Percentiles rank a stretch among this genome's conserved stretches.
These are phyloP conservation scores for Dendrocincla tyrannina DNA, from an alignment of 2,797 vertebrate genomes.

Conservation along the genomic window DNA sequence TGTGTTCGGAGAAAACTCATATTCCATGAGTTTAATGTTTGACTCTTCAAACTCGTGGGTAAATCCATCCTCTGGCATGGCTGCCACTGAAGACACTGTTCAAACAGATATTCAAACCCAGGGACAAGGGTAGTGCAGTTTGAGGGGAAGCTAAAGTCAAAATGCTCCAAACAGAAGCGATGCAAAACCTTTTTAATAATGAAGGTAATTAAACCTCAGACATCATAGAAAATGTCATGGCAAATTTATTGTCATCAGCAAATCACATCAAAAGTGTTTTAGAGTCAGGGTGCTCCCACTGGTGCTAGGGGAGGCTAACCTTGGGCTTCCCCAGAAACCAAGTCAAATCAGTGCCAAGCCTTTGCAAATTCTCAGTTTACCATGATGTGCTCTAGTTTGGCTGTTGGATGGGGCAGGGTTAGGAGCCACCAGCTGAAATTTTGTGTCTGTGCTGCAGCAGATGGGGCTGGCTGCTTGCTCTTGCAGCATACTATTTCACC, in stretches of 20 bases:
- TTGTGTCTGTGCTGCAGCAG: neutral
- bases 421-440: neutral
- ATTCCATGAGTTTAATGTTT: neutral
- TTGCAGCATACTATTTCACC: neutral
- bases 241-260: neutral
- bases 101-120: neutral
- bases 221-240: neutral
- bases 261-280: neutral
- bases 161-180: neutral
- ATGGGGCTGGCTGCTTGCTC: neutral
- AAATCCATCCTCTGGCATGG: neutral
- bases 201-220: neutral
- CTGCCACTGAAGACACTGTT: neutral
- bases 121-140: accelerated
- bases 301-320: neutral
- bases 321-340: neutral
- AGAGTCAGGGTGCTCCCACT: neutral
- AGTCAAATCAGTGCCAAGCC: neutral
- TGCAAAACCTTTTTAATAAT: neutral
- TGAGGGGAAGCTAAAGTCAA: neutral
- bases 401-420: neutral
- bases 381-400: accelerated
- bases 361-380: neutral
- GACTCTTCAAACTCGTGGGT: neutral
- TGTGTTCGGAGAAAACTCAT: neutral